These are phyloP conservation scores for Papilio machaon DNA, from an alignment of 1,140 invertebrate species.

Conservation along the genomic window DNA sequence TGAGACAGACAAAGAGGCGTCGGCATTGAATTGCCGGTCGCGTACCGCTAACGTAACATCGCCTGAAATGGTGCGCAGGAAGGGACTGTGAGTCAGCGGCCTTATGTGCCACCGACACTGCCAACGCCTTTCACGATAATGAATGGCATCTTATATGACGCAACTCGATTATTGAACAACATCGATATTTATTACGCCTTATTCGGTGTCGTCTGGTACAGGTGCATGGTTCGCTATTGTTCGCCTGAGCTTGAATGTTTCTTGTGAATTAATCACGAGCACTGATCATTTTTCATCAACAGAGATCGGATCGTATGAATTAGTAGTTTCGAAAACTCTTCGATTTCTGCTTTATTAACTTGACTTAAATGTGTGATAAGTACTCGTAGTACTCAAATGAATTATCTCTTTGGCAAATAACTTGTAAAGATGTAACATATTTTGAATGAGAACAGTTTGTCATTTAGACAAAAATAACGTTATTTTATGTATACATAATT, in stretches of 20 bases:
- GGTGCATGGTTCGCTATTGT: conserved; percentile 46
- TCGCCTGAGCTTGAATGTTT: neutral
- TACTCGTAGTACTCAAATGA: neutral
- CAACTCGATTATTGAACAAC: conserved; percentile 62
- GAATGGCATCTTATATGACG: conserved; percentile 64
- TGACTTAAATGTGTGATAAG: neutral
- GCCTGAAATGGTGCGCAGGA: conserved; percentile 68
- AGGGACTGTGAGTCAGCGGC: conserved; percentile 72
- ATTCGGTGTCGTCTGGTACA: conserved; percentile 49
- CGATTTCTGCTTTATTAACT: neutral
- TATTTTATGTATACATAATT: neutral
- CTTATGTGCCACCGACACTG: conserved; percentile 51
- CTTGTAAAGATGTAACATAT: neutral
- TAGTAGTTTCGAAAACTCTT: neutral
- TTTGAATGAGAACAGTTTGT: neutral
- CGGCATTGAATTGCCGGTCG: conserved; percentile 63
- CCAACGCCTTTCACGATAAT: conserved; percentile 64
- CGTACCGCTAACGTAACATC: conserved; percentile 68
- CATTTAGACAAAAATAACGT: neutral
- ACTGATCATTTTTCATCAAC: neutral
- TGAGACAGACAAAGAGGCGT: conserved; percentile 52
- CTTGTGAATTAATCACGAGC: conserved; percentile 8
- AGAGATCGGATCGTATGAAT: neutral
- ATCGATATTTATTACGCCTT: conserved; percentile 58
- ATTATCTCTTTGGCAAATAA: neutral